Evolutionary conservation across 2,797 vertebrate species (phyloP), one percentile per base, ranked within the genome.

Genomic region (Cyprinodon diabolis): DNA sequence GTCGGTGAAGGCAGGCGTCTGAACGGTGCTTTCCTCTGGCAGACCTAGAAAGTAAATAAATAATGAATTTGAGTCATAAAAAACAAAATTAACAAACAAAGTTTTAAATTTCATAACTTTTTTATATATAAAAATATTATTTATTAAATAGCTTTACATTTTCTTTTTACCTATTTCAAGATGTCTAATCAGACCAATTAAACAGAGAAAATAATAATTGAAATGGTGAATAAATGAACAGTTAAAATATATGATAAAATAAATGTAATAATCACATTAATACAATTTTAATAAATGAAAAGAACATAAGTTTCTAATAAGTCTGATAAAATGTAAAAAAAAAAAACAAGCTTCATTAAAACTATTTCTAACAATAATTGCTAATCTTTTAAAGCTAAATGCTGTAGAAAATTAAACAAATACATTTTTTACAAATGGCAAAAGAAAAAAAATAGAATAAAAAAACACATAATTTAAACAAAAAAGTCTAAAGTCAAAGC

Each of bases 1-100:
- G 0, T 97, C 96, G 0, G 96, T 97, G 92, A 99, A 99, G 0
- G 98, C 97, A 0, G 97, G 97, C 0, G 96, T 97, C 86, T 96
- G 94, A 69, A 99, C 96, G 1, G 88, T 94, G 84, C 90, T 92
- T 40, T 97, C 95, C 90, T 99, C 98, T 0, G 97, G 88, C 74
- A 99, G 96, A 75, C 96, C 98, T 98, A 92, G 40, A 43, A 43
- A 51, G 15, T 51, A 15, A 19, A 51, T 51, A 51, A 17, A 51
- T 1, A 48, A 48, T 14, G 40, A 43, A 5, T 43, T 43, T 43
- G 13, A 48, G 45, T 47, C 45, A 47, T 12, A 4, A 48, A 48
- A 13, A 13, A 14, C 1, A 14, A 48, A 48, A 48, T n/a, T n/a
- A n/a, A n/a, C n/a, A n/a, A n/a, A n/a, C n/a, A n/a, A n/a, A n/a